Percentiles rank a stretch among this genome's conserved stretches.
These are phyloP conservation scores for Leptopterna dolabrata DNA, from an alignment of 2,888 invertebrate species.

Conservation along the genomic window DNA sequence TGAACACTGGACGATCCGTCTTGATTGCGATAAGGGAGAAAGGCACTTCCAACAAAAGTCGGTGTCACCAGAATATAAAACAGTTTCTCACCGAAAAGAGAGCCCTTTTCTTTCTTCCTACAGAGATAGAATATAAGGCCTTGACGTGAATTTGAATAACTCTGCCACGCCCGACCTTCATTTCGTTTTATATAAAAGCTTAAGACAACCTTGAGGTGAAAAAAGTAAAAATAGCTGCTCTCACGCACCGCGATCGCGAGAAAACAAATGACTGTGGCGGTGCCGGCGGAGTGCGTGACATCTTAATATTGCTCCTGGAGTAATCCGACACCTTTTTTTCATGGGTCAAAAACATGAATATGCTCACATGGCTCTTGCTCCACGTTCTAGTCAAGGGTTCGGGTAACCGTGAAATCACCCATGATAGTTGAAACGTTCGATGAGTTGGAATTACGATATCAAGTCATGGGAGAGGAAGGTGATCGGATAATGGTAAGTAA, in stretches of 20 bases:
- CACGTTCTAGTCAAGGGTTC: not conserved
- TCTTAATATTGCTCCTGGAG: not conserved
- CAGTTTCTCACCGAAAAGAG: conserved; percentile 36
- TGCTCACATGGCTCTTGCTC: not conserved
- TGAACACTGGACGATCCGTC: conserved; percentile 16
- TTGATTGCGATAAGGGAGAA: conserved; percentile 33
- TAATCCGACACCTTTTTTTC: not conserved
- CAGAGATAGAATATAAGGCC: conserved; percentile 1
- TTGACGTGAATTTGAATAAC: conserved; percentile 3
- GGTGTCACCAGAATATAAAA: conserved; percentile 13
- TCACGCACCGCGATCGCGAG: not conserved
- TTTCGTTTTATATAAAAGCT: not conserved
- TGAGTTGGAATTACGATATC: not conserved
- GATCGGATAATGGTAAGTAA: no score
- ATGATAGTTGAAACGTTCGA: not conserved
- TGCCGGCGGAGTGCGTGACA: not conserved
- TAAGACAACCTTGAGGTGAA: not conserved
- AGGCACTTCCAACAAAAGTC: conserved; percentile 9
- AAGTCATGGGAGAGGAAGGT: not conserved
- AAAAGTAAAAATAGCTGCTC: not conserved
- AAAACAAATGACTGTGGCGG: not conserved
- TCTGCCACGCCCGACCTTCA: not conserved
- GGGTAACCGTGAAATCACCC: not conserved
- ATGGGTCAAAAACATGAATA: not conserved
- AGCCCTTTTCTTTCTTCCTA: not conserved